These are phyloP conservation scores for Oithona nana DNA, from an alignment of 2,888 invertebrate species.

Conservation along the genomic window DNA sequence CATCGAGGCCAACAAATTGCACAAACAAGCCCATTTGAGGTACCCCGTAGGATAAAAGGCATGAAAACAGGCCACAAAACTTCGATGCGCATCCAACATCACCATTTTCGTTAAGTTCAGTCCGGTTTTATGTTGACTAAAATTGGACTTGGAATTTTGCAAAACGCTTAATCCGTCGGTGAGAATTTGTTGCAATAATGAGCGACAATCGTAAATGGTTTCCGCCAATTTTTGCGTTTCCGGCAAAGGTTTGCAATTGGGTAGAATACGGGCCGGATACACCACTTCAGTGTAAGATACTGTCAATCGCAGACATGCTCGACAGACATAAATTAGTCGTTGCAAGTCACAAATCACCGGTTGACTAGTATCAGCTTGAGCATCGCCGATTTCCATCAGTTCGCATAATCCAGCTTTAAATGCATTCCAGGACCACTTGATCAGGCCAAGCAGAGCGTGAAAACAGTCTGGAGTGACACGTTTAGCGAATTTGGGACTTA, in stretches of 20 bases:
- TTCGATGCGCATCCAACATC: slow-evolving; percentile 69
- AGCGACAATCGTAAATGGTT: slow-evolving; percentile 63
- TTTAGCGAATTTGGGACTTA: slow-evolving; percentile 66
- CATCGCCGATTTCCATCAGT: slow-evolving; percentile 17
- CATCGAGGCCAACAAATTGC: slow-evolving; percentile 41
- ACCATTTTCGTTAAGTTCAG: slow-evolving; percentile 31
- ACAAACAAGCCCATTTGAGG: slow-evolving; percentile 77
- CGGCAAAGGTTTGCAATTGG: slow-evolving; percentile 21
- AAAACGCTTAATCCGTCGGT: slow-evolving; percentile 39
- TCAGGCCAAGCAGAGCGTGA: slow-evolving; percentile 48
- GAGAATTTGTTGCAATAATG: slow-evolving; percentile 57
- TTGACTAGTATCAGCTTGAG: slow-evolving; percentile 16
- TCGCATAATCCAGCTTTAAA: slow-evolving; percentile 43
- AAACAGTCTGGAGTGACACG: slow-evolving; percentile 49
- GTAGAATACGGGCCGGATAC: slow-evolving; percentile 39
- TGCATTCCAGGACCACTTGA: slow-evolving; percentile 83
- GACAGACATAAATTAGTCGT: slow-evolving; percentile 63
- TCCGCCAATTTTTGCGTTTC: slow-evolving; percentile 65
- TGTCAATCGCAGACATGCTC: slow-evolving; percentile 58
- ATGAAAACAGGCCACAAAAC: slow-evolving; percentile 78
- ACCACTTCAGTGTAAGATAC: slow-evolving; percentile 75
- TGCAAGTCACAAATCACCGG: slow-evolving; percentile 43
- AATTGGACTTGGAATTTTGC: neutral
- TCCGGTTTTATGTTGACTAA: slow-evolving; percentile 5
- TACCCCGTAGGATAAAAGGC: slow-evolving; percentile 86